These are phyloP conservation scores for Maccullochella peelii DNA, from an alignment of 2,113 vertebrate genomes.

Conservation along the genomic window DNA sequence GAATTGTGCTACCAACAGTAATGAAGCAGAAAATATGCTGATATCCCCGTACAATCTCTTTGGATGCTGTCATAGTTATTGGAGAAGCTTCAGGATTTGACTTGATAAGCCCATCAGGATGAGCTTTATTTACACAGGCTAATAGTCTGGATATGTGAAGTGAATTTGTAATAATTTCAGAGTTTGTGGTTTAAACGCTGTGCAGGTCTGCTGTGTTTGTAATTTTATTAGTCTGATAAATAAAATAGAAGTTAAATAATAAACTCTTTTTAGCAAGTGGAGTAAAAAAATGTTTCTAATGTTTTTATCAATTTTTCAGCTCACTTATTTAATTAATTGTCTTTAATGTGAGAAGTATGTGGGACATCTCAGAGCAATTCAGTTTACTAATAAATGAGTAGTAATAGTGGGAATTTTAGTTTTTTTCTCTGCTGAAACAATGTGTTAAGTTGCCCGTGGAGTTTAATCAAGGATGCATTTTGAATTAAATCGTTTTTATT, in stretches of 20 bases:
- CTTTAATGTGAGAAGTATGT: not conserved
- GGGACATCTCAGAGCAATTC: not conserved
- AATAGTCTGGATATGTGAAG: not conserved
- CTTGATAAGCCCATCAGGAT: slow-evolving; percentile 29
- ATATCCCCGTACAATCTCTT: slow-evolving; percentile 27
- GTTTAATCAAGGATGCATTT: not conserved
- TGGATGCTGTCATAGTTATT: slow-evolving; percentile 39
- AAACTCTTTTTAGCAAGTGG: not conserved
- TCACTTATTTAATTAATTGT: not conserved
- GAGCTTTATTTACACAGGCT: slow-evolving; percentile 36
- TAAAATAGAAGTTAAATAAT: not conserved
- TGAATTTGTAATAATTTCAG: slow-evolving; percentile 18
- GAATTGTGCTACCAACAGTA: slow-evolving; percentile 38
- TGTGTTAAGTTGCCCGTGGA: not conserved
- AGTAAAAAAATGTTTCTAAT: not conserved
- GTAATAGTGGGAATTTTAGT: not conserved
- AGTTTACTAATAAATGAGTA: not conserved
- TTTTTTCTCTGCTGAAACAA: not conserved
- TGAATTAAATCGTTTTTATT: not conserved
- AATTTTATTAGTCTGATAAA: not conserved
- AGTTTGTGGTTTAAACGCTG: slow-evolving; percentile 11
- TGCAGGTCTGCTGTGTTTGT: not conserved
- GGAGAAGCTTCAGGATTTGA: slow-evolving; percentile 41
- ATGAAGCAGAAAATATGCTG: slow-evolving; percentile 52
- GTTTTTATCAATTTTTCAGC: too few relatives aligned